These are phyloP conservation scores for Anthoscopus minutus DNA, from an alignment of 2,113 vertebrate species.

Conservation along the genomic window DNA sequence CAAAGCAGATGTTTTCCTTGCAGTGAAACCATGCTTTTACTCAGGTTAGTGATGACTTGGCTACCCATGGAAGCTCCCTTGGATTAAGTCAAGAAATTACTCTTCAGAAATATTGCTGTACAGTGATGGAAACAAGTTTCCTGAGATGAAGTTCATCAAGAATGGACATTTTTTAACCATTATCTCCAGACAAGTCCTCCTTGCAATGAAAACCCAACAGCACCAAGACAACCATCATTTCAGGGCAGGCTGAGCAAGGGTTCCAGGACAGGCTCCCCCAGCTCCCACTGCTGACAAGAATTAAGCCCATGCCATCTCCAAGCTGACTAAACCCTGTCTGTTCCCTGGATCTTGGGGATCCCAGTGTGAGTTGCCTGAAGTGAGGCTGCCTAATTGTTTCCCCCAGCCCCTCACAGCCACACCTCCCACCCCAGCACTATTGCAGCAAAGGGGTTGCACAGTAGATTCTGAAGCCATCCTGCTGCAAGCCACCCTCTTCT, in stretches of 20 bases:
- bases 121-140: background rate
- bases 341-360: background rate
- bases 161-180: background rate
- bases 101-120: background rate
- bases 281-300: background rate
- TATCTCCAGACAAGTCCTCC: background rate
- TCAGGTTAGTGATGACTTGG: background rate
- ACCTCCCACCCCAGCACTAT: background rate
- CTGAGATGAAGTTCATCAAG: background rate
- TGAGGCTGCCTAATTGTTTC: background rate
- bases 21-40: background rate
- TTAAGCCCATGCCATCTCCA: background rate
- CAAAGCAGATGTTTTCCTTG: background rate
- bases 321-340: background rate
- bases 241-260: background rate
- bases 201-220: background rate
- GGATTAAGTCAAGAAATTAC: background rate
- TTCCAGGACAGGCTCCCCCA: background rate
- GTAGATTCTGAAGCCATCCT: background rate
- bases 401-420: accelerated
- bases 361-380: background rate
- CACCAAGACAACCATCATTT: accelerated
- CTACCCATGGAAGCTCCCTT: background rate
- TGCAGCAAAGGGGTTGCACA: accelerated
- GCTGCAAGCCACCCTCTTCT: background rate